These are phyloP conservation scores for Isichthys henryi DNA, from an alignment of 2,113 vertebrate species.

Conservation along the genomic window DNA sequence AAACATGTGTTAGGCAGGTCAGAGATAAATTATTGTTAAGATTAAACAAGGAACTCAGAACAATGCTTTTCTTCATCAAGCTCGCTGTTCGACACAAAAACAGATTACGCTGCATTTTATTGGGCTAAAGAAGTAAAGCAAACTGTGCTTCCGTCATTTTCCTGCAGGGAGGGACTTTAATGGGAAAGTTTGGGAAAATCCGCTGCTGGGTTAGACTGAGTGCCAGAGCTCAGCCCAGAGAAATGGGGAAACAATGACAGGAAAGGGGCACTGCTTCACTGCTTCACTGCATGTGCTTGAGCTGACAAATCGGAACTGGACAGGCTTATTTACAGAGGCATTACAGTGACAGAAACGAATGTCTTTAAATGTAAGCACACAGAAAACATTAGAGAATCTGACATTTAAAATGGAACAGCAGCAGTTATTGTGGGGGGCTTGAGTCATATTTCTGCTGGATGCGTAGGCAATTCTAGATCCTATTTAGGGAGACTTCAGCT, in stretches of 20 bases:
- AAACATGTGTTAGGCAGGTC: neutral
- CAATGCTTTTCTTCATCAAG: constrained; percentile 55
- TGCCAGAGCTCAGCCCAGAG: constrained; percentile 14
- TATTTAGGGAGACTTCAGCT: neutral
- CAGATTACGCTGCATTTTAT: constrained; percentile 30
- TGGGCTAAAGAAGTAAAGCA: constrained; percentile 37
- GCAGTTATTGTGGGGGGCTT: constrained; percentile 39
- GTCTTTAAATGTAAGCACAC: neutral
- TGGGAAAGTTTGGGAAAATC: neutral
- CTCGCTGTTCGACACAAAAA: constrained; percentile 30
- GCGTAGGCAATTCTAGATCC: neutral
- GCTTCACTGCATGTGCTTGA: neutral
- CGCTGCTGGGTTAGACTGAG: neutral
- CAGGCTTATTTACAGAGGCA: neutral
- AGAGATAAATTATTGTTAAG: constrained; percentile 33
- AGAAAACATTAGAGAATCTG: neutral
- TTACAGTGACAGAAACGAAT: neutral
- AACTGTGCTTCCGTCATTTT: neutral
- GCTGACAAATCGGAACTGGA: neutral
- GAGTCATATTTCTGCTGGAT: neutral
- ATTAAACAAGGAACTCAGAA: constrained; percentile 52
- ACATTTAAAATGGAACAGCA: constrained; percentile 43
- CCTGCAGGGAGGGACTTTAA: neutral
- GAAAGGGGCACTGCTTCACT: neutral
- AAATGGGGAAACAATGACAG: constrained; percentile 28